Evolutionary conservation across 2,113 vertebrate genomes (phyloP), one percentile per base, ranked within the genome.

Genomic region (Gnathonemus longibarbis): DNA sequence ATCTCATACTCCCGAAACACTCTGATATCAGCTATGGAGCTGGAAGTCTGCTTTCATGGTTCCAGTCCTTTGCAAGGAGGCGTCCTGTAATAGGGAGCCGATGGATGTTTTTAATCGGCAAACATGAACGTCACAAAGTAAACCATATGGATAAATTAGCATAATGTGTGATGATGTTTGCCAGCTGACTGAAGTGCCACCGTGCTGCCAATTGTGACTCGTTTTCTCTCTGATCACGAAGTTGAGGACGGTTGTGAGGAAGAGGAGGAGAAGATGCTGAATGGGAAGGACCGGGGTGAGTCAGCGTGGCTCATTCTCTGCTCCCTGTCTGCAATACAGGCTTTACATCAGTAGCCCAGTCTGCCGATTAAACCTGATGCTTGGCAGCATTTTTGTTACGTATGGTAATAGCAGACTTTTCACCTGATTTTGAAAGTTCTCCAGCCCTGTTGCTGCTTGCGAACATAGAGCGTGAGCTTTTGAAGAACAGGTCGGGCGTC

Each of bases 211-310:
- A 3, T 10, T 74, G 39, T 84, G 13, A 88, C 42, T 84, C 9
- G 21, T 58, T 50, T 53, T 56, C 84, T 84, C 17, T 88, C 19
- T 53, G 87, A 39, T 49, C 52, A 90, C 92, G 88, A 93, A 97
- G 96, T 95, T 94, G 97, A 98, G 93, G 97, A 98, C 90, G 96
- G 95, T 90, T 95, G 95, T 0, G 97, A 98, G 74, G 97, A 98
- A 90, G 97, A 97, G 90, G 92, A 95, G 11, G 96, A 97, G 93
- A 96, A 97, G 92, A 91, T 98, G 93, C 96, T 97, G 93, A 98
- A 97, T 0, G 97, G 97, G 58, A 98, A 98, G 92, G 97, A 98
- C 92, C 94, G 95, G 97, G 98, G 97, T 98, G 94, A 95, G 90
- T 62, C 8, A 10, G 31, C 15, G 5, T 2, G 35, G 35, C 31